A percentile compares a stretch with the other conserved stretches of the same genome.
These are phyloP conservation scores for Oncorhynchus tshawytscha DNA, from an alignment of 2,113 vertebrate genomes.

Conservation along the genomic window DNA sequence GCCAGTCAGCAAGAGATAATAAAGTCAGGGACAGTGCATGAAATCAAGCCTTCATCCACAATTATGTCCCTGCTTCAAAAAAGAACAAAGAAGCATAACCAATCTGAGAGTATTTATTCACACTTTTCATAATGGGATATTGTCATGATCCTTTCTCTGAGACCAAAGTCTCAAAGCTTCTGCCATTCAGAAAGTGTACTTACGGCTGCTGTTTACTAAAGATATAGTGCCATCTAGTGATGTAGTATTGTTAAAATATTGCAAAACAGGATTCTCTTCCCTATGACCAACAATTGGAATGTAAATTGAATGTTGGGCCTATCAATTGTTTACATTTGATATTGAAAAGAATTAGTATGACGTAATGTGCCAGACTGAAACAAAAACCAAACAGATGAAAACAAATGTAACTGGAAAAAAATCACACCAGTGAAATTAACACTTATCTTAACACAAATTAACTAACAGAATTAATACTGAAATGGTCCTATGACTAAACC, in stretches of 20 bases:
- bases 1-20: neutral
- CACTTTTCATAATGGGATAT: neutral
- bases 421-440: no score
- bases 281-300: neutral
- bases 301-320: neutral
- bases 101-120: neutral
- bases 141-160: neutral
- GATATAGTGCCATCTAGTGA: neutral
- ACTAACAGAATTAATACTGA: no score
- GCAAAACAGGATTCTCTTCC: neutral
- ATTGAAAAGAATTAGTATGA: neutral
- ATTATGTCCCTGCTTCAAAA: neutral
- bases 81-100: neutral
- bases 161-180: neutral
- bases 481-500: no score
- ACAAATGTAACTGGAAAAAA: no score
- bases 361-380: neutral
- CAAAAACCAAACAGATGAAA: neutral
- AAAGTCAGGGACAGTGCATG: neutral
- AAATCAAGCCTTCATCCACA: neutral
- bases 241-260: neutral
- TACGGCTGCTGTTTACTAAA: neutral
- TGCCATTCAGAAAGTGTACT: neutral
- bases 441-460: no score
- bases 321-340: neutral